Percentiles rank a stretch among this genome's conserved stretches.
These are phyloP conservation scores for Geococcyx californianus DNA, from an alignment of 2,113 vertebrate species.

Conservation along the genomic window DNA sequence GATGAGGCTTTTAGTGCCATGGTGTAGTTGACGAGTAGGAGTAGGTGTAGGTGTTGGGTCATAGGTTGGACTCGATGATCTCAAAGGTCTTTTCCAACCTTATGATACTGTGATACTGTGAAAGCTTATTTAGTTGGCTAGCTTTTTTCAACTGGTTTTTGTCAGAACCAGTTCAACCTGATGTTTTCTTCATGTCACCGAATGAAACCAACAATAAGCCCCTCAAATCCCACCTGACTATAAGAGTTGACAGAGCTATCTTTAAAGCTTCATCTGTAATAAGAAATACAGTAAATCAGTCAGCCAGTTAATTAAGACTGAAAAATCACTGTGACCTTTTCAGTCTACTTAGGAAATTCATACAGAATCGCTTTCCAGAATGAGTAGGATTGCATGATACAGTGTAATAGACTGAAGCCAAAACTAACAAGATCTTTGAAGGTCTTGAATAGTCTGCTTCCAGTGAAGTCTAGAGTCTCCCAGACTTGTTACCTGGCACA, in stretches of 20 bases:
- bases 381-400: conserved; percentile 32
- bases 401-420: conserved; percentile 44
- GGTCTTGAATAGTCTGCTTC: conserved; percentile 52
- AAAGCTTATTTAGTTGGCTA: neutral
- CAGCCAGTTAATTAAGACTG: conserved; percentile 45
- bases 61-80: too few species aligned
- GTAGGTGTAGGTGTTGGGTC: too few species aligned
- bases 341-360: conserved; percentile 49
- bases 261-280: conserved; percentile 13
- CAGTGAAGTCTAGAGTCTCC: conserved; percentile 46
- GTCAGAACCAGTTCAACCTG: neutral
- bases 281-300: neutral
- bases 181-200: neutral
- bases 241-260: neutral
- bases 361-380: conserved; percentile 34
- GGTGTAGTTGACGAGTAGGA: too few species aligned
- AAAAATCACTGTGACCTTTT: conserved; percentile 64
- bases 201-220: neutral
- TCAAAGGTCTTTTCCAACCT: too few species aligned
- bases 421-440: conserved; percentile 67
- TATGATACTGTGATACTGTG: too few species aligned
- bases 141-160: neutral
- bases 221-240: neutral
- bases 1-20: too few species aligned
- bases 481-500: conserved; percentile 66